Evolutionary conservation across 2,888 invertebrate genomes (phyloP).

Genomic region (Clunio marinus): DNA sequence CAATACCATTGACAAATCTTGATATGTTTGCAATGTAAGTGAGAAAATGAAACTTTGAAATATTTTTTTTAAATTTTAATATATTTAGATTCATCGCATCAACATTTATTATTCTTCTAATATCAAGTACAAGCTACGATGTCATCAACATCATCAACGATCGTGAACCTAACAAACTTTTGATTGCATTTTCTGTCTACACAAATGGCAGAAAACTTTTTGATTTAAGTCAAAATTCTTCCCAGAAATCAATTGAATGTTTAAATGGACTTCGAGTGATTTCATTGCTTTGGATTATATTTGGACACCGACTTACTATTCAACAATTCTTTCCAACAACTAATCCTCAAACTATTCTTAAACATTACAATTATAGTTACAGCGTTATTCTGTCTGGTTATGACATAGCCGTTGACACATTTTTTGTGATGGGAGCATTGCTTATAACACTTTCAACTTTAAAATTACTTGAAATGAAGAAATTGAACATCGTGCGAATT

Average conservation of each 20-base stretch:
- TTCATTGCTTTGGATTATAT: slow-evolving; percentile 54
- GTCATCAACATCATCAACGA: neutral
- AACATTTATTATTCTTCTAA: slow-evolving; percentile 41
- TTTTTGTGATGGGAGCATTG: slow-evolving; percentile 60
- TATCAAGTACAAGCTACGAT: slow-evolving; percentile 43
- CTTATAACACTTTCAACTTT: slow-evolving; percentile 52
- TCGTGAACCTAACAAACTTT: slow-evolving; percentile 45
- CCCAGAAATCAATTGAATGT: slow-evolving; percentile 50
- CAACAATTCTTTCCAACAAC: neutral
- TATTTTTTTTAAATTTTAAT: slow-evolving; percentile 22
- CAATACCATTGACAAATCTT: slow-evolving; percentile 44
- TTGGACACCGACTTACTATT: slow-evolving; percentile 47
- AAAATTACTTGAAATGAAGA: neutral
- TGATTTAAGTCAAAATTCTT: slow-evolving; percentile 45
- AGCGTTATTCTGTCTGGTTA: slow-evolving; percentile 43
- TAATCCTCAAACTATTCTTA: slow-evolving; percentile 39
- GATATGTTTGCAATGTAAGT: slow-evolving; percentile 50
- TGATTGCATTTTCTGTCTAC: slow-evolving; percentile 50
- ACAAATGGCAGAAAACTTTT: slow-evolving; percentile 52
- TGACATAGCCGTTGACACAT: slow-evolving; percentile 56
- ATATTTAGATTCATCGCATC: slow-evolving; percentile 43
- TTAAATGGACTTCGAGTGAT: slow-evolving; percentile 52
- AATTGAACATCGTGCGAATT: slow-evolving; percentile 47
- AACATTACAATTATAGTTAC: slow-evolving; percentile 41
- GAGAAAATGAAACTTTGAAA: slow-evolving; percentile 18